A percentile compares a stretch with the other conserved stretches of the same genome.
Evolutionary conservation across 1,140 invertebrate species (phyloP).

Genomic region (Phymorhynchus buccinoides): DNA sequence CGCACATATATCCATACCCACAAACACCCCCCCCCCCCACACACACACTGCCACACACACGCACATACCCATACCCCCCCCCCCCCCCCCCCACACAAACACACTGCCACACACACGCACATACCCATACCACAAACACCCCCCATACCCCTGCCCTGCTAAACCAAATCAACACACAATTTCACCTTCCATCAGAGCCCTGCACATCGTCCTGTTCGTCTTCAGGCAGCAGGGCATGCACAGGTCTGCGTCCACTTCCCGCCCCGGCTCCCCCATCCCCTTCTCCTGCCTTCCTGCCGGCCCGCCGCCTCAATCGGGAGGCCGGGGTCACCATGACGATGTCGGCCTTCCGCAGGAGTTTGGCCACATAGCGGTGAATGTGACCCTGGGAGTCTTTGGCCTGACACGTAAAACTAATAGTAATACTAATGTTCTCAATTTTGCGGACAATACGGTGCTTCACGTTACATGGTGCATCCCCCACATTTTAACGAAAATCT

Average conservation of each 20-base stretch:
- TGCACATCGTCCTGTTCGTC: constrained; percentile 66
- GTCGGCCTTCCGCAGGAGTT: constrained; percentile 47
- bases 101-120: too few relatives aligned
- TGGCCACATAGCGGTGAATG: constrained; percentile 54
- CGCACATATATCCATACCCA: neutral
- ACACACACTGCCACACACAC: neutral
- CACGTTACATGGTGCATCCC: too few relatives aligned
- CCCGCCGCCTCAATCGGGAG: constrained; percentile 6
- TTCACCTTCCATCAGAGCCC: constrained; percentile 61
- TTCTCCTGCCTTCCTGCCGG: constrained; percentile 31
- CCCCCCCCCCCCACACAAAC: too few relatives aligned
- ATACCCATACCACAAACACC: too few relatives aligned
- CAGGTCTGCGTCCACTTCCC: constrained; percentile 43
- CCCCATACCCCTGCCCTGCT: too few relatives aligned
- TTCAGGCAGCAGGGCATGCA: constrained; percentile 61
- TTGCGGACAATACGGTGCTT: too few relatives aligned
- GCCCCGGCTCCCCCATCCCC: neutral
- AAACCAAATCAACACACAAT: too few relatives aligned
- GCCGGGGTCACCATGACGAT: constrained; percentile 42
- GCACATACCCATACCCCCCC: neutral
- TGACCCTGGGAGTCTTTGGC: constrained; percentile 46
- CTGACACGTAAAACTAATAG: neutral
- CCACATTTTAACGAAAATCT: too few relatives aligned
- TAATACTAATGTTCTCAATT: too few relatives aligned
- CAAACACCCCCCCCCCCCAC: neutral